Percentiles rank a stretch among this genome's conserved stretches.
phyloP scores from a whole-genome alignment of 2,113 vertebrate genomes.

The Toxostoma redivivum region DNA sequence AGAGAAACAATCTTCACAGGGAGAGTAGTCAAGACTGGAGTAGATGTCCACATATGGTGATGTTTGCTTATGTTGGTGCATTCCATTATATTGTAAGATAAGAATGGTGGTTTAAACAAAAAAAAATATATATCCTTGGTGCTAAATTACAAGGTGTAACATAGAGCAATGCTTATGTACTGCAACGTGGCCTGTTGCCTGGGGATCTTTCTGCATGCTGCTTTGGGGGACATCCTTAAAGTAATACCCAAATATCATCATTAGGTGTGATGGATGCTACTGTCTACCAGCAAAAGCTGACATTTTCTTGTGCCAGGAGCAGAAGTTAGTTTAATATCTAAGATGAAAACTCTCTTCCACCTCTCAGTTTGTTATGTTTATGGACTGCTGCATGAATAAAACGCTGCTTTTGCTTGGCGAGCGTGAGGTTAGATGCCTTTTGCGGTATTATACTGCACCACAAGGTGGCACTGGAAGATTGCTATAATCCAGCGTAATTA shows the following conservation, averaged over 20 bases:
- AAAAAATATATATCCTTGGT: background rate
- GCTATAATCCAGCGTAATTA: constrained; percentile 60
- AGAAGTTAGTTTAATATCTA: background rate
- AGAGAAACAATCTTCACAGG: background rate
- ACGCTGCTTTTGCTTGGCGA: background rate
- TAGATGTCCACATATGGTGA: background rate
- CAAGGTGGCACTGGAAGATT: constrained; percentile 75
- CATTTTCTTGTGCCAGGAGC: background rate
- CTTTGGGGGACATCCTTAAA: background rate
- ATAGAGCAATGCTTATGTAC: background rate
- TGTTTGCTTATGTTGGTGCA: background rate
- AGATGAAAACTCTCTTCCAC: background rate
- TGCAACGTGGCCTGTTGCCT: background rate
- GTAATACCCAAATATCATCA: background rate
- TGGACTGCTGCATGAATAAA: background rate
- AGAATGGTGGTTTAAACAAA: background rate
- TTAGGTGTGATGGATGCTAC: background rate
- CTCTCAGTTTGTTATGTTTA: background rate
- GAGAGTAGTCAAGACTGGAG: background rate
- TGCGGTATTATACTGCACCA: constrained; percentile 25
- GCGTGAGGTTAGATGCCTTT: background rate
- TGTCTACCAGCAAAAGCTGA: background rate
- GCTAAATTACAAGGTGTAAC: background rate
- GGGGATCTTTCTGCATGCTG: background rate
- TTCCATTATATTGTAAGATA: background rate